Conservation (phyloP, 2,888 invertebrate species). For the Drosophila monieri region DNA sequence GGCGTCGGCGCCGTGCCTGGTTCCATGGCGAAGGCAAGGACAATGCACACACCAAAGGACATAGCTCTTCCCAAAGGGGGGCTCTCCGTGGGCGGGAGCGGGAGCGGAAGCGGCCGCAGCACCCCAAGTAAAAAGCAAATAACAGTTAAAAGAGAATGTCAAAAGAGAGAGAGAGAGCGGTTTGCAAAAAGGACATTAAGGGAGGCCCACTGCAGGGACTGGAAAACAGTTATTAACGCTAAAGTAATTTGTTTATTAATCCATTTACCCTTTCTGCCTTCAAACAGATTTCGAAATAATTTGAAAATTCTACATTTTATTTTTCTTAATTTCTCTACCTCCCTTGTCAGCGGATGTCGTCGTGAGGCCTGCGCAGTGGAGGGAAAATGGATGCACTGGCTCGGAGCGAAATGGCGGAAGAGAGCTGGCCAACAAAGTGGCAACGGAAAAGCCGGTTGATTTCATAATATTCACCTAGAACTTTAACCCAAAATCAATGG, state of each 20-base stretch:
- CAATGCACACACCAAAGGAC: slow-evolving; percentile 66
- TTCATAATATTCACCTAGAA: slow-evolving; percentile 38
- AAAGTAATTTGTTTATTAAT: not conserved
- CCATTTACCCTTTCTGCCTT: not conserved
- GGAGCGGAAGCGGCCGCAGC: slow-evolving; percentile 50
- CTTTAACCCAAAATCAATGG: slow-evolving; percentile 1
- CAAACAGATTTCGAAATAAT: not conserved
- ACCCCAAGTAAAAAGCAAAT: slow-evolving; percentile 15
- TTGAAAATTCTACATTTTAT: not conserved
- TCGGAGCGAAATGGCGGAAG: slow-evolving; percentile 3
- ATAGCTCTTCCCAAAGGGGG: slow-evolving; percentile 49
- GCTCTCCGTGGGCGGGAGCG: slow-evolving; percentile 27
- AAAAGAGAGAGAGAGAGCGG: slow-evolving; percentile 6
- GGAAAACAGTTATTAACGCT: not conserved
- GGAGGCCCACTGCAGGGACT: not conserved
- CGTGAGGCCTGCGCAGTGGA: slow-evolving; percentile 6
- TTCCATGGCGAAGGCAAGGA: slow-evolving; percentile 56
- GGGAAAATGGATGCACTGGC: not conserved
- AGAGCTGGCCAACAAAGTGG: slow-evolving; percentile 9
- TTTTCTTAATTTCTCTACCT: not conserved
- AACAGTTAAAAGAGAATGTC: slow-evolving; percentile 19
- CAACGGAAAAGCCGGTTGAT: slow-evolving; percentile 51
- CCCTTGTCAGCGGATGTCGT: not conserved
- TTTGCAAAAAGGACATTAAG: slow-evolving; percentile 1
- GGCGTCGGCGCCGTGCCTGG: slow-evolving; percentile 29